These are phyloP conservation scores for Theodoxus fluviatilis DNA, from an alignment of 2,888 invertebrate species.

Conservation along the genomic window DNA sequence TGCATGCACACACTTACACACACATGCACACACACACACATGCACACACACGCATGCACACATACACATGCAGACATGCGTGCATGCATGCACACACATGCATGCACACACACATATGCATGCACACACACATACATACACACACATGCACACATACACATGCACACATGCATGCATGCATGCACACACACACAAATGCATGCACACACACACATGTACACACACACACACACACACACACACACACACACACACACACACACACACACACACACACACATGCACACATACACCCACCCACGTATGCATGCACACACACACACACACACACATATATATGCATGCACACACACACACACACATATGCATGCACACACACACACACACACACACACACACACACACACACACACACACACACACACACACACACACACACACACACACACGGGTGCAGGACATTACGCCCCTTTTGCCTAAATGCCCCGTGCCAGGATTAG, in stretches of 20 bases:
- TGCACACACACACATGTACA: constrained; percentile 16
- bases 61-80: too few relatives aligned
- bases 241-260: constrained; percentile 8
- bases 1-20: background rate
- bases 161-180: background rate
- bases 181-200: constrained; percentile 3
- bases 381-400: background rate
- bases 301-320: constrained; percentile 16
- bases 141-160: background rate
- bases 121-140: background rate
- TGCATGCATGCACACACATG: background rate
- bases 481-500: too few relatives aligned
- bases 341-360: constrained; percentile 4
- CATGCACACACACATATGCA: constrained; percentile 16
- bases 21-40: constrained; percentile 11
- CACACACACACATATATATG: constrained; percentile 15
- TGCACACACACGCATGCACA: constrained; percentile 16
- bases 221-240: constrained; percentile 4
- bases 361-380: background rate
- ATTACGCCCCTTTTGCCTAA: too few relatives aligned
- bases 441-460: background rate
- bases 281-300: background rate
- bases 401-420: constrained; percentile 21
- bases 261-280: constrained; percentile 19
- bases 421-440: constrained; percentile 15